Percentiles rank a stretch among this genome's conserved stretches.
Conservation (phyloP, 92 coral and sea anemone species). For the Porites rus region DNA sequence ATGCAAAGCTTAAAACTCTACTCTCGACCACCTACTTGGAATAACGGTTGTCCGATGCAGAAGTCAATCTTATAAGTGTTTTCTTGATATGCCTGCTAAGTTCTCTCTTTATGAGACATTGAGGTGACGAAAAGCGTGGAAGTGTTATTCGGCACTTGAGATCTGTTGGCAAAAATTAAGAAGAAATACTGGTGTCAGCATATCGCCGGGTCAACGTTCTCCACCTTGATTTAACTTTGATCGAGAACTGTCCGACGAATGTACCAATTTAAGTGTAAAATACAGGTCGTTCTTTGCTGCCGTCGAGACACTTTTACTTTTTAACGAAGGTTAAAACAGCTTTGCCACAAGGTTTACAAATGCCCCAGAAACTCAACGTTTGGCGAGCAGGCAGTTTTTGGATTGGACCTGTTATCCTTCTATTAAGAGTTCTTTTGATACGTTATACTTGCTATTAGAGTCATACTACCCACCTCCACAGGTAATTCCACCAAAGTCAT, state of each 20-base stretch:
- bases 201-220: neutral
- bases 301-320: no score
- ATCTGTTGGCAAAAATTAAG: constrained; percentile 44
- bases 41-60: constrained; percentile 59
- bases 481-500: constrained; percentile 87
- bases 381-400: no score
- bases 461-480: constrained; percentile 72
- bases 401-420: neutral
- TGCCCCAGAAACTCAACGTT: no score
- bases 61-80: constrained; percentile 66
- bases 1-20: no score
- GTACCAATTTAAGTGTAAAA: no score
- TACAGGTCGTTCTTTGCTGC: no score
- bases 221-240: no score
- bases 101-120: constrained; percentile 76
- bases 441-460: neutral
- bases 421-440: neutral
- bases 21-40: constrained; percentile 56
- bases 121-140: constrained; percentile 73
- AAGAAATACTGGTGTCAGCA: neutral
- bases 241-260: no score
- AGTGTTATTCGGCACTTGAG: constrained; percentile 79
- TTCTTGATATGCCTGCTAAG: constrained; percentile 78
- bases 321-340: no score
- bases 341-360: no score